Percentiles rank a stretch among this genome's conserved stretches.
These are phyloP conservation scores for Athripsodes cinereus DNA, from an alignment of 2,888 invertebrate species.

Conservation along the genomic window DNA sequence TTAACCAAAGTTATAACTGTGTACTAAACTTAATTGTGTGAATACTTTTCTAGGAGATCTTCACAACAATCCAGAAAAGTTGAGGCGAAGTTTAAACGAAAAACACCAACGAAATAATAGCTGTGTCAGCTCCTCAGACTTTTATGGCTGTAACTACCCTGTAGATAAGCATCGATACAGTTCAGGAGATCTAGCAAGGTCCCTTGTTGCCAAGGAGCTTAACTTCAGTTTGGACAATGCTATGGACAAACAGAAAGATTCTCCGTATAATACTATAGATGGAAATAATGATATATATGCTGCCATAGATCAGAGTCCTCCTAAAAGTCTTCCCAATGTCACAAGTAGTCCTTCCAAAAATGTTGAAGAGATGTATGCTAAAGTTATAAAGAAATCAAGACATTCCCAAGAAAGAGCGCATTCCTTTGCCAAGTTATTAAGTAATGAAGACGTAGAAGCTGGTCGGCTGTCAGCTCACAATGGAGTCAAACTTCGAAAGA, in stretches of 20 bases:
- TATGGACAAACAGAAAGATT: slow-evolving; percentile 34
- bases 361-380: slow-evolving; percentile 87
- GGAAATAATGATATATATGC: slow-evolving; percentile 30
- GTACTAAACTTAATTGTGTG: background rate
- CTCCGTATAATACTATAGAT: slow-evolving; percentile 42
- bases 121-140: slow-evolving; percentile 49
- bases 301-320: slow-evolving; percentile 30
- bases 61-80: slow-evolving; percentile 43
- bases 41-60: slow-evolving; percentile 39
- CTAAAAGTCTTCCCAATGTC: slow-evolving; percentile 36
- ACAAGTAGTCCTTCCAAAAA: slow-evolving; percentile 59
- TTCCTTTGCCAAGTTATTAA: slow-evolving; percentile 35
- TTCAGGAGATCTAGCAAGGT: slow-evolving; percentile 45
- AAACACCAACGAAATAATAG: slow-evolving; percentile 50
- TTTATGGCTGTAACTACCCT: slow-evolving; percentile 50
- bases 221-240: slow-evolving; percentile 43
- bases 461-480: background rate
- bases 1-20: too few species aligned
- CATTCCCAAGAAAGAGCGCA: slow-evolving; percentile 36
- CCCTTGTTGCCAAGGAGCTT: slow-evolving; percentile 44
- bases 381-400: slow-evolving; percentile 70
- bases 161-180: slow-evolving; percentile 49
- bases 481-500: slow-evolving; percentile 26
- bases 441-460: slow-evolving; percentile 28
- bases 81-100: slow-evolving; percentile 47